A percentile compares a stretch with the other conserved stretches of the same genome.
Conservation (phyloP, 92 coral and sea anemone species). For the Diadumene lineata region DNA sequence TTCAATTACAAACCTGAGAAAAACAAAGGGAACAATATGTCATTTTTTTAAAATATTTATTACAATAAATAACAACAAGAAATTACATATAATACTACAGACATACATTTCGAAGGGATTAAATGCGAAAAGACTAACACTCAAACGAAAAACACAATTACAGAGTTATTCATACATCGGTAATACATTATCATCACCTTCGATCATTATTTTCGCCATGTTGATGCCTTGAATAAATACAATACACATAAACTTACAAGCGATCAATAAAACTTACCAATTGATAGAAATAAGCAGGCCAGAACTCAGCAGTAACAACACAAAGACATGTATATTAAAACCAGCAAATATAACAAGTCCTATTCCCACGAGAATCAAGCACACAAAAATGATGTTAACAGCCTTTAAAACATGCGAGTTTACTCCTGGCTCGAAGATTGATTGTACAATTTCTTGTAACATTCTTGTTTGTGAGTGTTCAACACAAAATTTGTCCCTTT, state of each 20-base stretch:
- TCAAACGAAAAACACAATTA: too few species aligned
- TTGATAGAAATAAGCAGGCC: conserved; percentile 79
- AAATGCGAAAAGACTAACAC: too few species aligned
- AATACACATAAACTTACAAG: not conserved
- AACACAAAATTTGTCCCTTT: not conserved
- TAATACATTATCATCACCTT: too few species aligned
- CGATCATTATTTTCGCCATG: too few species aligned
- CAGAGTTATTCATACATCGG: too few species aligned
- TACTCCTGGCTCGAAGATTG: conserved; percentile 93
- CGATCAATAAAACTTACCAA: conserved; percentile 64
- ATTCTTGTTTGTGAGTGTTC: conserved; percentile 27
- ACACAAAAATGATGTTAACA: conserved; percentile 65
- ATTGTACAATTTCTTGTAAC: conserved; percentile 76
- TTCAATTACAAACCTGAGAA: conserved; percentile 33
- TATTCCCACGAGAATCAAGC: conserved; percentile 58
- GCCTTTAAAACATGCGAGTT: conserved; percentile 69
- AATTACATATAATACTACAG: too few species aligned
- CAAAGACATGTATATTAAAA: conserved; percentile 76
- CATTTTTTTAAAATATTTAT: too few species aligned
- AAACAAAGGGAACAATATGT: not conserved
- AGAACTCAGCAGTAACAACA: conserved; percentile 55
- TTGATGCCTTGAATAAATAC: too few species aligned
- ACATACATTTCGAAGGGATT: too few species aligned
- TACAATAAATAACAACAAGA: too few species aligned
- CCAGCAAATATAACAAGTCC: conserved; percentile 51